These are phyloP conservation scores for Sciurus niger DNA, from an alignment of 2,113 vertebrate genomes.

Conservation along the genomic window DNA sequence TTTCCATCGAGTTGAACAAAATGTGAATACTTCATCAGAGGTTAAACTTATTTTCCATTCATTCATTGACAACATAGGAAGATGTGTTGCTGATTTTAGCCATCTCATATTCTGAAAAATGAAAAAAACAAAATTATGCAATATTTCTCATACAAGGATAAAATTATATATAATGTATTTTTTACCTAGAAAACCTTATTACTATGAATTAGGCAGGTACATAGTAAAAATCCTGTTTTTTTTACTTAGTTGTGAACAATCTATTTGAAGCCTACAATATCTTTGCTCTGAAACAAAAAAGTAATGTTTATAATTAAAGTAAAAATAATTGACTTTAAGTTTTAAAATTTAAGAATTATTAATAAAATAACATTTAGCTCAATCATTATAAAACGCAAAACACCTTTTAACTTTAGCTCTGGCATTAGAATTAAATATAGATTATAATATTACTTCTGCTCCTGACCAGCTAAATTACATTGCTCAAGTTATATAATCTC, in stretches of 20 bases:
- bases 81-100: not conserved
- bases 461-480: not conserved
- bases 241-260: not conserved
- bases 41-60: constrained; percentile 32
- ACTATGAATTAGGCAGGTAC: not conserved
- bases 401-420: not conserved
- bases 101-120: constrained; percentile 10
- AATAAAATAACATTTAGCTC: not conserved
- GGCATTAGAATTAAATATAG: not conserved
- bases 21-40: constrained; percentile 35
- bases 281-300: not conserved
- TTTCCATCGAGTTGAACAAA: constrained; percentile 40
- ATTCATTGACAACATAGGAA: not conserved
- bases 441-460: not conserved
- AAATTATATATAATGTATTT: not conserved
- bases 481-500: not conserved
- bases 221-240: not conserved
- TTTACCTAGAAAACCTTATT: constrained; percentile 39
- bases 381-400: not conserved
- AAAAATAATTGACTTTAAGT: not conserved
- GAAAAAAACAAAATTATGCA: not conserved
- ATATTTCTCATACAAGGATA: not conserved
- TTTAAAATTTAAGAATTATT: not conserved
- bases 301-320: constrained; percentile 3
- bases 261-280: not conserved